Base-by-base conservation (phyloP, 2,888 invertebrate species). In the Mystacides longicornis region DNA sequence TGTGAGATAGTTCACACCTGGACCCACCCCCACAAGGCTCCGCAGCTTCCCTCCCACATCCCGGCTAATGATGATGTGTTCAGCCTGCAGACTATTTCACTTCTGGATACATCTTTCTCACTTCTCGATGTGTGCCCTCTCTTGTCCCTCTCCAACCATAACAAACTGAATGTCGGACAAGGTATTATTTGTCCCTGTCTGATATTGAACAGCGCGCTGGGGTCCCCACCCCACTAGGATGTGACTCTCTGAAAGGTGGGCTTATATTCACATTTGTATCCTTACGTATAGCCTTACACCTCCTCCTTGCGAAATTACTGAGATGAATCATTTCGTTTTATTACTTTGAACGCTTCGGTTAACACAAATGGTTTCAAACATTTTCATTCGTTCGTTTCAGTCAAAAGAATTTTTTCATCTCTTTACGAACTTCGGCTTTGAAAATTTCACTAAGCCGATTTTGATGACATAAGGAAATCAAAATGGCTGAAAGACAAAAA, bases 1-100 rank as follows among this genome's bases (percentile, higher is more conserved):
- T 75, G 76, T 81, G 81, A 75, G 81, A 81, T 71, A 67, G 68
- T 65, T 70, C 75, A 73, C 81, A 80, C 75, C 75, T 77, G 76
- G 70, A 37, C 42, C 50, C 23, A 33, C 74, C 74, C 75, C 52
- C 53, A 21, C 58, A 37, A 37, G 37, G 37, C 48, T 58, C 74
- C 74, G 74, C 52, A 54, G 20, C 58, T 48, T 57, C 33, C 42
- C 54, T 54, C 53, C 75, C 69, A 49, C 78, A 80, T 79, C 78
- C 83, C 82, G 83, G 83, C 82, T 84, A 84, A 84, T 84, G 84
- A 84, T 84, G 83, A 83, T 83, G 83, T 83, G 83, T 79, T 81
- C 82, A 81, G 82, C 82, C 82, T 81, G 81, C 81, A 81, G 82
- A 83, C 82, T 82, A 81, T 80, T 82, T 81, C 81, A 82, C 81